Percentiles rank a stretch among this genome's conserved stretches.
These are phyloP conservation scores for Halictus ligatus DNA, from an alignment of 2,888 invertebrate genomes.

Conservation along the genomic window DNA sequence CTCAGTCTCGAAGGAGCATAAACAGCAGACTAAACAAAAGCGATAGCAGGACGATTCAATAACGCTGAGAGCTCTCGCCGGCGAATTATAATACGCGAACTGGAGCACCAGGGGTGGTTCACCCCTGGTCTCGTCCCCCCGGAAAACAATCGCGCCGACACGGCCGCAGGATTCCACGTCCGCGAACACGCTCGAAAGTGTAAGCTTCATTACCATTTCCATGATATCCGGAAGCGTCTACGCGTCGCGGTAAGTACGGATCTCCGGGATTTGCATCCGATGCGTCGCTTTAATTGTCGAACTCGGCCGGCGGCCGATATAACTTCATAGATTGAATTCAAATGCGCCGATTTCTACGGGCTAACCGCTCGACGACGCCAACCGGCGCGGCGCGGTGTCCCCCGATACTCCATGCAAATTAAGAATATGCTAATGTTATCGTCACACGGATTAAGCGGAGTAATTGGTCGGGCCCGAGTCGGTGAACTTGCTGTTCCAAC, in stretches of 20 bases:
- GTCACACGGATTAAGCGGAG: background rate
- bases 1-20: background rate
- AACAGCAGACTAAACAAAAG: slow-evolving; percentile 24
- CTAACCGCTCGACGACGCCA: background rate
- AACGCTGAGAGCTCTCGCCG: background rate
- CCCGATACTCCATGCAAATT: background rate
- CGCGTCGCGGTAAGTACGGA: slow-evolving; percentile 16
- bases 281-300: slow-evolving; percentile 23
- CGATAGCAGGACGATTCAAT: slow-evolving; percentile 21
- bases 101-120: slow-evolving; percentile 14
- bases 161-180: background rate
- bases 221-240: background rate
- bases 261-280: slow-evolving; percentile 19
- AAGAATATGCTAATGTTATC: slow-evolving; percentile 15
- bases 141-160: background rate
- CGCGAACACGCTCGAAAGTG: background rate
- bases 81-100: background rate
- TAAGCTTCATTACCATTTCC: slow-evolving; percentile 22
- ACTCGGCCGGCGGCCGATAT: background rate
- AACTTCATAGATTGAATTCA: slow-evolving; percentile 22
- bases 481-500: background rate
- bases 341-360: slow-evolving; percentile 1
- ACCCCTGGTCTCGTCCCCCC: background rate
- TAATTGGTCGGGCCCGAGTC: background rate
- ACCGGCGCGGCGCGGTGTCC: too few relatives aligned